These are phyloP conservation scores for Ibycter americanus DNA, from an alignment of 2,797 vertebrate species.

Conservation along the genomic window DNA sequence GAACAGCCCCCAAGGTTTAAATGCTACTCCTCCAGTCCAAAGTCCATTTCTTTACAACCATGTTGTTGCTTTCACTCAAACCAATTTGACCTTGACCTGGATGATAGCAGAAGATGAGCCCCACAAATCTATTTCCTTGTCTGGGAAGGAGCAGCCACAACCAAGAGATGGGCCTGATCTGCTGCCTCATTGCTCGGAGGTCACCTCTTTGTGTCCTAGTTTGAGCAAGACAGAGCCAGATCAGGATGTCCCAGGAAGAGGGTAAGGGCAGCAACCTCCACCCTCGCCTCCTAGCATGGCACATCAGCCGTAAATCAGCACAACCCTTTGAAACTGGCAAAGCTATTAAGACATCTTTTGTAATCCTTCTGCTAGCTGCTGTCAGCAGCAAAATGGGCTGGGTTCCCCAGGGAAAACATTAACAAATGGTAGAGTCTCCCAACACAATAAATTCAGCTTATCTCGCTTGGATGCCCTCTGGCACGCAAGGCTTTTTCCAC, in stretches of 20 bases:
- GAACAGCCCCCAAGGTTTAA: neutral
- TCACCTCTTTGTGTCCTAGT: neutral
- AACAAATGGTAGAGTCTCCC: neutral
- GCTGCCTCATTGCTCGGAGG: neutral
- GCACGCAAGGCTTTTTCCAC: neutral
- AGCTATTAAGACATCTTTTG: neutral
- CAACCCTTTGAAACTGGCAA: neutral
- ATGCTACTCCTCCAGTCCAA: neutral
- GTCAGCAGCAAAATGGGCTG: conserved; percentile 1
- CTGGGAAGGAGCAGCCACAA: neutral
- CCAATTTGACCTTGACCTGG: neutral
- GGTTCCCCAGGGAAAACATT: neutral
- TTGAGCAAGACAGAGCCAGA: neutral
- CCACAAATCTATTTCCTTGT: neutral
- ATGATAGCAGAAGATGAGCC: neutral
- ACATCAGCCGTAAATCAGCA: neutral
- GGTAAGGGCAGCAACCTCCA: neutral
- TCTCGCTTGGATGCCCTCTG: neutral
- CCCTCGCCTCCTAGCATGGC: neutral
- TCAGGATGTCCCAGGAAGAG: neutral
- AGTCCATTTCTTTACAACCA: neutral
- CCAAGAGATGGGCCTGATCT: neutral
- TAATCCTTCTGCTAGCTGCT: neutral
- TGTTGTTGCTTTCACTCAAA: neutral
- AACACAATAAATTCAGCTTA: neutral